These are phyloP conservation scores for Nomada ferruginata DNA, from an alignment of 2,888 invertebrate species.

Conservation along the genomic window DNA sequence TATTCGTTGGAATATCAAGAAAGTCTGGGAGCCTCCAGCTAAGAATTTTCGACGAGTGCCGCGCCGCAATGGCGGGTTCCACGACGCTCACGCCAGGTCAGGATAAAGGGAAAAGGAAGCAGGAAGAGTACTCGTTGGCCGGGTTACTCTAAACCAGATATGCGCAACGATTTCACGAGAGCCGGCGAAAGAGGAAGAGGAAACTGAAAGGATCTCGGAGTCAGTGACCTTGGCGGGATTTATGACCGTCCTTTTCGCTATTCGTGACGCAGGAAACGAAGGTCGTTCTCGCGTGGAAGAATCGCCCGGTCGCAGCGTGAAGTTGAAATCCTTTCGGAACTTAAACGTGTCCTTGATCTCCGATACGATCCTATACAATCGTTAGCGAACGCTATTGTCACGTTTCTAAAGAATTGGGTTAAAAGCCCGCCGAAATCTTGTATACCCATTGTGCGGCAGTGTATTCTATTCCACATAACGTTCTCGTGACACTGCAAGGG, in stretches of 20 bases:
- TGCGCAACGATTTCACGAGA: conserved; percentile 71
- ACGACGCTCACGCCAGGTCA: not conserved
- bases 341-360: conserved; percentile 49
- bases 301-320: conserved; percentile 79
- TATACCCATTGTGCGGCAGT: conserved; percentile 25
- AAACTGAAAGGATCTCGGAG: conserved; percentile 69
- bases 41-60: conserved; percentile 13
- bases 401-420: conserved; percentile 33
- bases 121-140: conserved; percentile 69
- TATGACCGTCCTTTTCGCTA: conserved; percentile 79
- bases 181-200: conserved; percentile 49
- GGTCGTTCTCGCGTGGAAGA: conserved; percentile 75
- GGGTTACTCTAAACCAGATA: conserved; percentile 70
- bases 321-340: conserved; percentile 64
- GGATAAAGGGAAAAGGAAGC: conserved; percentile 53
- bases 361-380: conserved; percentile 31
- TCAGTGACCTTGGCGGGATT: conserved; percentile 80
- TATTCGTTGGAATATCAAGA: not conserved
- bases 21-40: not conserved
- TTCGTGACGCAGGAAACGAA: conserved; percentile 76
- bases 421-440: conserved; percentile 22
- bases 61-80: conserved; percentile 25
- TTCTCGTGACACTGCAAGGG: not conserved
- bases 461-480: not conserved
- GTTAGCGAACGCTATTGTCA: conserved; percentile 33